These are phyloP conservation scores for Vandiemenella viatica DNA, from an alignment of 2,888 invertebrate species.

Conservation along the genomic window DNA sequence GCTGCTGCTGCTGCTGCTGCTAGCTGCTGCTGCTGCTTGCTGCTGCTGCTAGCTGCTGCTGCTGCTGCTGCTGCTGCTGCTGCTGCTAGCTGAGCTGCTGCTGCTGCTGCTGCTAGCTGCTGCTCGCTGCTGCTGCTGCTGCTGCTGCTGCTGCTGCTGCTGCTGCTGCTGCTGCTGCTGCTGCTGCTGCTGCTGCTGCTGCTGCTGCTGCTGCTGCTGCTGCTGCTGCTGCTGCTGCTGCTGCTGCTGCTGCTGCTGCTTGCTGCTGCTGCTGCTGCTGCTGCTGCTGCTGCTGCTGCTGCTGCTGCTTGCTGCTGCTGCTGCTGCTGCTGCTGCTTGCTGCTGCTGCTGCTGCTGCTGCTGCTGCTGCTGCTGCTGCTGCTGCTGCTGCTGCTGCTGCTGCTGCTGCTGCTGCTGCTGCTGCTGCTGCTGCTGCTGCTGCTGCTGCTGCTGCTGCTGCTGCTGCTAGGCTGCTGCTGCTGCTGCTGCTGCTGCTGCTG, in stretches of 20 bases:
- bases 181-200: conserved; percentile 3
- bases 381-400: conserved; percentile 3
- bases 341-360: conserved; percentile 4
- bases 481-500: conserved; percentile 4
- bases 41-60: no score
- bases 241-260: no score
- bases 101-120: conserved; percentile 5
- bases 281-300: no score
- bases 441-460: conserved; percentile 4
- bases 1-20: background rate
- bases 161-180: conserved; percentile 2
- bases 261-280: no score
- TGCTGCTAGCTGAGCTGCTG: conserved; percentile 1
- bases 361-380: conserved; percentile 3
- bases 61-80: conserved; percentile 5
- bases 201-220: conserved; percentile 4
- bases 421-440: conserved; percentile 4
- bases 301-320: no score
- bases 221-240: conserved; percentile 4
- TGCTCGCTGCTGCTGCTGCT: conserved; percentile 3
- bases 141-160: conserved; percentile 3
- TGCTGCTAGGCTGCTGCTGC: no score
- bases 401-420: conserved; percentile 4
- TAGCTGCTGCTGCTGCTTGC: no score
- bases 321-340: no score